Base-by-base conservation (phyloP, 2,797 vertebrate species). In the Vespertilio murinus region DNA sequence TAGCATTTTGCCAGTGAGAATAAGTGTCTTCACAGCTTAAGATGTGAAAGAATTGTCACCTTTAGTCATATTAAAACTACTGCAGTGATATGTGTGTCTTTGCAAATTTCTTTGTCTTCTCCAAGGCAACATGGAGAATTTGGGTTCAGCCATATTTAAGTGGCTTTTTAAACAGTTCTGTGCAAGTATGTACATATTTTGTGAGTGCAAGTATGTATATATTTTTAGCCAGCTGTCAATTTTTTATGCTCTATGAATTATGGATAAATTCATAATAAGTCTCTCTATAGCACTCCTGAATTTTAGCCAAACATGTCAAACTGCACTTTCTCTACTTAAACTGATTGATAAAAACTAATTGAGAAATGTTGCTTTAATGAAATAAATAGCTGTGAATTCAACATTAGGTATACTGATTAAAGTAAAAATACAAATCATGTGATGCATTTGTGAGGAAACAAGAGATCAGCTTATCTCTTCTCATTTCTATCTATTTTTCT, bases 381-480 rank as follows among this genome's bases (percentile, higher is more conserved):
- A 94, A 94, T 11, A 94, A 94, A 77, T 87, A 87, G 28, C 10
- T 93, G 67, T 94, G 70, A 95, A 54, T 89, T 77, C 74, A 91
- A 80, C 28, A 75, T 93, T 92, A 79, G n/a, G 45, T 69, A 10
- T 56, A 77, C 56, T 94, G 64, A 93, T 94, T 90, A 88, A 56
- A 87, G 23, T 86, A 49, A 88, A 94, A 90, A 74, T 84, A 78
- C 59, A 54, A 93, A 94, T 82, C n/a, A 52, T 91, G 67, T 86
- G 77, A 77, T 93, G 14, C 33, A 74, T 88, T 92, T 16, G 2
- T 71, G 69, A 93, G 64, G 73, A 90, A 95, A 79, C 38, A 85
- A 95, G 25, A 61, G 17, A 70, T 22, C 85, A 40, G 49, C 28
- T 91, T 42, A 35, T 79, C 59, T 80, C n/a, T 52, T 94, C 49